Percentiles rank a stretch among this genome's conserved stretches.
These are phyloP conservation scores for Agrilus mali DNA, from an alignment of 2,888 invertebrate genomes.

Conservation along the genomic window DNA sequence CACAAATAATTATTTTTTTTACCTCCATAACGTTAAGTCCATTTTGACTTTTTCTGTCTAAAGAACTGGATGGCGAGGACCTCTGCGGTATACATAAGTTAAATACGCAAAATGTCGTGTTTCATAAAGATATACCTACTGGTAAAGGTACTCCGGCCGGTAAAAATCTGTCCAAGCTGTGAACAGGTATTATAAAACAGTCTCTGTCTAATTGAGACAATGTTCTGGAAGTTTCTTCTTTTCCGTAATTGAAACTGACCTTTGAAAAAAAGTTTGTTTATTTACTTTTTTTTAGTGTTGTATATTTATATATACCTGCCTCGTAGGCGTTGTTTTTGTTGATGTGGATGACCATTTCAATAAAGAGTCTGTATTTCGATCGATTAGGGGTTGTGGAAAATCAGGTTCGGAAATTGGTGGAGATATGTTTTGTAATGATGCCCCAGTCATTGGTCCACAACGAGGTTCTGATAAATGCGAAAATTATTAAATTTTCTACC, in stretches of 20 bases:
- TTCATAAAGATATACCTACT: constrained; percentile 25
- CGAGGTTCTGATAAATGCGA: constrained; percentile 44
- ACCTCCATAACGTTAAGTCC: constrained; percentile 33
- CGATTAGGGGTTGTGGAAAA: constrained; percentile 58
- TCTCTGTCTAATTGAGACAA: constrained; percentile 75
- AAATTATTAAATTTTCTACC: neutral
- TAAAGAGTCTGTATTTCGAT: constrained; percentile 49
- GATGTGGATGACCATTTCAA: constrained; percentile 41
- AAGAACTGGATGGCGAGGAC: constrained; percentile 23
- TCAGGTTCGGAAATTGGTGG: constrained; percentile 48
- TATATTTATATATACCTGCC: constrained; percentile 32
- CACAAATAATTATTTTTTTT: constrained; percentile 4
- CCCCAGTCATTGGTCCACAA: constrained; percentile 57
- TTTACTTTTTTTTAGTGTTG: neutral
- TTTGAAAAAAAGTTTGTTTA: constrained; percentile 3
- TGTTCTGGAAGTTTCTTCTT: constrained; percentile 41
- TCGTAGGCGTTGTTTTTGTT: constrained; percentile 32
- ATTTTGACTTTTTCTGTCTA: constrained; percentile 25
- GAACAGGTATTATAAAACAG: constrained; percentile 87
- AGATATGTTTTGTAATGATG: constrained; percentile 42
- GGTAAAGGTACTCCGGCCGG: constrained; percentile 80
- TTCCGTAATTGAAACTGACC: constrained; percentile 25
- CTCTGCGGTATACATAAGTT: constrained; percentile 17
- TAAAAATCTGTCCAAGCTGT: constrained; percentile 75
- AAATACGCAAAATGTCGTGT: neutral